A percentile compares a stretch with the other conserved stretches of the same genome.
These are phyloP conservation scores for Drosophila fuyamai DNA, from an alignment of 1,140 invertebrate genomes.

Conservation along the genomic window DNA sequence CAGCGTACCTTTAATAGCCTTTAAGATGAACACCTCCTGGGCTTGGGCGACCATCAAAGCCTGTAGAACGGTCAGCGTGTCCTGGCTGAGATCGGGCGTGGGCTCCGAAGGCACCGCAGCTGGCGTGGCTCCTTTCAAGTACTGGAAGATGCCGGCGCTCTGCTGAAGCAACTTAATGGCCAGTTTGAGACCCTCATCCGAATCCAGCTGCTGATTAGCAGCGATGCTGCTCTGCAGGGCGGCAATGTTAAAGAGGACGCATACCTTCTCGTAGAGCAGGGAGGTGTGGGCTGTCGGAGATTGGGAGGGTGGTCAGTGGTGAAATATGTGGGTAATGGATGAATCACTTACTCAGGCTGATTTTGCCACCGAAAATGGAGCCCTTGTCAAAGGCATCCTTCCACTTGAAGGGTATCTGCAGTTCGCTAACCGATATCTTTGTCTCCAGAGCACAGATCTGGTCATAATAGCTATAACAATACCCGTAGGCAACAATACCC, in stretches of 20 bases:
- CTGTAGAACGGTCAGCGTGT: constrained; percentile 93
- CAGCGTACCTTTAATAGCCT: constrained; percentile 94
- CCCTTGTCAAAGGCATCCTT: constrained; percentile 99
- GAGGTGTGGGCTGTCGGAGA: constrained; percentile 90
- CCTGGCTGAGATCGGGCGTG: constrained; percentile 97
- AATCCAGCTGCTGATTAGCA: constrained; percentile 92
- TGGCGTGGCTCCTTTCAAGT: constrained; percentile 94
- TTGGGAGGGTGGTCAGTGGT: background rate
- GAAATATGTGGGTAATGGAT: constrained; percentile 1
- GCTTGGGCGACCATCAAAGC: constrained; percentile 98
- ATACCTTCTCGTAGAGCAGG: constrained; percentile 96
- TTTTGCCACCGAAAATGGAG: constrained; percentile 96
- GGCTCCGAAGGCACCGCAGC: constrained; percentile 96
- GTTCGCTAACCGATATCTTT: constrained; percentile 96
- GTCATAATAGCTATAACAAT: constrained; percentile 95
- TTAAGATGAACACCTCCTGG: constrained; percentile 98
- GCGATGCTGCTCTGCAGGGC: constrained; percentile 96
- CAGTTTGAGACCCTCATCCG: constrained; percentile 96
- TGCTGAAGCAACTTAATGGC: constrained; percentile 97
- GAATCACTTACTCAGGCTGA: constrained; percentile 93
- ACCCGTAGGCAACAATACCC: constrained; percentile 14
- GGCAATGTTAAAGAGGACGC: constrained; percentile 98
- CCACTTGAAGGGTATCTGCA: constrained; percentile 99
- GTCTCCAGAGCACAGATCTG: constrained; percentile 95
- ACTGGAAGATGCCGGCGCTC: constrained; percentile 95